These are phyloP conservation scores for Drosophila grimshawi DNA, from an alignment of 1,140 invertebrate genomes.

Conservation along the genomic window DNA sequence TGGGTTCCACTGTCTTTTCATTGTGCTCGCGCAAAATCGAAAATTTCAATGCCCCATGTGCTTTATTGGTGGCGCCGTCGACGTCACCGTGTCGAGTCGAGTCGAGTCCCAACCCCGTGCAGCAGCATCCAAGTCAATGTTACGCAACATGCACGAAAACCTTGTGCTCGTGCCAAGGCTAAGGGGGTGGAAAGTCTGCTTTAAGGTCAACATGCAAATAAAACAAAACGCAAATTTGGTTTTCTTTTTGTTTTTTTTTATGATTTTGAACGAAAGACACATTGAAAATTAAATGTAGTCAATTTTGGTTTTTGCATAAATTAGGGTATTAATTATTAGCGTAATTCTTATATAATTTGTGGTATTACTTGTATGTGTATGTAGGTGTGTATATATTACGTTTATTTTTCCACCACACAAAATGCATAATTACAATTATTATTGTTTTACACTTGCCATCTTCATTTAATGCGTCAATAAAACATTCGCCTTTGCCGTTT, in stretches of 20 bases:
- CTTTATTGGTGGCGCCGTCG: constrained; percentile 58
- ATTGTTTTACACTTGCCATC: constrained; percentile 65
- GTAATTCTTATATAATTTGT: constrained; percentile 65
- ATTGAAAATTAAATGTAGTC: constrained; percentile 84
- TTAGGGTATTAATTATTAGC: constrained; percentile 70
- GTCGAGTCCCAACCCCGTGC: constrained; percentile 29
- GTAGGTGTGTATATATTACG: constrained; percentile 48
- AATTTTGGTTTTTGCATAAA: constrained; percentile 76
- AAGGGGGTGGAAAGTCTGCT: constrained; percentile 10
- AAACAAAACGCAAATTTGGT: constrained; percentile 45
- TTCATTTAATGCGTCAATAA: constrained; percentile 29
- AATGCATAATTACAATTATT: constrained; percentile 83
- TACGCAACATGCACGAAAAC: constrained; percentile 65
- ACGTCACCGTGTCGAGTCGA: constrained; percentile 8
- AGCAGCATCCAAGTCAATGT: constrained; percentile 67
- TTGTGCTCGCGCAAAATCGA: constrained; percentile 70
- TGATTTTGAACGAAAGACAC: constrained; percentile 84
- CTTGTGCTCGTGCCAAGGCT: constrained; percentile 59
- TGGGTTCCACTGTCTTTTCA: constrained; percentile 10
- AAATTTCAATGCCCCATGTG: constrained; percentile 60
- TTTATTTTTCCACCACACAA: constrained; percentile 64
- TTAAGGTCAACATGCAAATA: constrained; percentile 71
- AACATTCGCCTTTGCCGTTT: constrained; percentile 34
- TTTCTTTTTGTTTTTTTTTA: constrained; percentile 58
- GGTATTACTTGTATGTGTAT: constrained; percentile 43